These are phyloP conservation scores for Nixonia krombeini DNA, from an alignment of 1,140 invertebrate species.

Conservation along the genomic window DNA sequence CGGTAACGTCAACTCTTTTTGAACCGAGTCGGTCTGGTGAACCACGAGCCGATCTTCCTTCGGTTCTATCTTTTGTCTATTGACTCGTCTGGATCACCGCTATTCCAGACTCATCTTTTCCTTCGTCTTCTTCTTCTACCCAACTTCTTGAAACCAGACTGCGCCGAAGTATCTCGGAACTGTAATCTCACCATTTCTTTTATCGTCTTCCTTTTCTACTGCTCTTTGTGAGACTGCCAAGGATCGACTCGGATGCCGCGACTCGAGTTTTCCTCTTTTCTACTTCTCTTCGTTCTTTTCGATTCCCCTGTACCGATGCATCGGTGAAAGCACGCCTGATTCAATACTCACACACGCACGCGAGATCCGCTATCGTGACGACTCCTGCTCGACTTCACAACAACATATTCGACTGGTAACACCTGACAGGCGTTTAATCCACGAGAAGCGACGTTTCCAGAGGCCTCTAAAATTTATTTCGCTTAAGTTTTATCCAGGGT, in stretches of 20 bases:
- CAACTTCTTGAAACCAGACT: no score
- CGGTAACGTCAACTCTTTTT: conserved; percentile 79
- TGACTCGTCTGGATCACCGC: not conserved
- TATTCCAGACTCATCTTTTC: not conserved
- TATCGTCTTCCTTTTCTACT: not conserved
- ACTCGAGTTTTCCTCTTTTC: conserved; percentile 4
- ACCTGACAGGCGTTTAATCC: conserved; percentile 35
- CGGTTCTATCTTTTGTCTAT: not conserved
- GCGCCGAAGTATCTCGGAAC: no score
- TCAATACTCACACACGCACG: conserved; percentile 56
- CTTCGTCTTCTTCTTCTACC: no score
- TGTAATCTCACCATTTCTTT: no score
- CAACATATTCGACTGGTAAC: conserved; percentile 9
- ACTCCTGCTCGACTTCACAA: conserved; percentile 30
- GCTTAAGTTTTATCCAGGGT: conserved; percentile 7
- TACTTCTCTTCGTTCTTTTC: conserved; percentile 15
- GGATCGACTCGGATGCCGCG: no score
- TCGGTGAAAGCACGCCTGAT: conserved; percentile 54
- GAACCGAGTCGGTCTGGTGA: conserved; percentile 45
- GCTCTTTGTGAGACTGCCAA: not conserved
- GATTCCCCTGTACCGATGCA: conserved; percentile 33
- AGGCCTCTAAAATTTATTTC: conserved; percentile 1
- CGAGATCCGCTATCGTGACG: conserved; percentile 55
- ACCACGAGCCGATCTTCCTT: conserved; percentile 9
- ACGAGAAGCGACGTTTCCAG: conserved; percentile 15